These are phyloP conservation scores for Ischnura elegans DNA, from an alignment of 2,888 invertebrate species.

Conservation along the genomic window DNA sequence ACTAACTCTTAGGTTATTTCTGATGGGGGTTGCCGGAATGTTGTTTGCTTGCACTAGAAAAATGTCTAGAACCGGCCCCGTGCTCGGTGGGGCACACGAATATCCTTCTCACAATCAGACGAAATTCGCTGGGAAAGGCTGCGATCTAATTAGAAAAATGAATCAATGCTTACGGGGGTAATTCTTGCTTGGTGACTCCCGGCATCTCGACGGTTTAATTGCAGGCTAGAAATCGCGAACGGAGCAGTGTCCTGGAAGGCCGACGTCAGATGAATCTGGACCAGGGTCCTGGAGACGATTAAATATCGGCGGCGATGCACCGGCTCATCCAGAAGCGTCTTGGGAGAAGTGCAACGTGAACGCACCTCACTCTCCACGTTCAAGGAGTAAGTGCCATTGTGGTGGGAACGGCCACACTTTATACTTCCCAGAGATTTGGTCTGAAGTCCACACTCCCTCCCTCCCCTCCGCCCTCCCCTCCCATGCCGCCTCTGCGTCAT, in stretches of 20 bases:
- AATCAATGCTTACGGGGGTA: slow-evolving; percentile 4
- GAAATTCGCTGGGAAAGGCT: neutral
- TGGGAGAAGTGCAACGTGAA: neutral
- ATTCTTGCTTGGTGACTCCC: slow-evolving; percentile 50
- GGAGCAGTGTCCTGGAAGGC: slow-evolving; percentile 1
- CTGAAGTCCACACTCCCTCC: neutral
- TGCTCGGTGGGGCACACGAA: no score
- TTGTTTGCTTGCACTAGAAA: no score
- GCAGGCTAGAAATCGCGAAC: neutral
- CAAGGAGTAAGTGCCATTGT: neutral
- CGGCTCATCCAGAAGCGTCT: neutral
- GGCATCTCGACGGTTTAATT: slow-evolving; percentile 46
- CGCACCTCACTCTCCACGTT: neutral
- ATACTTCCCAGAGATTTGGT: slow-evolving; percentile 19
- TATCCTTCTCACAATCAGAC: neutral
- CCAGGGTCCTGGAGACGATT: neutral
- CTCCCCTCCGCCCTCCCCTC: neutral
- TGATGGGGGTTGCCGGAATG: no score
- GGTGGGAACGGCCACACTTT: neutral
- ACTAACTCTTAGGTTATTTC: no score
- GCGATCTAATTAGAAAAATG: no score
- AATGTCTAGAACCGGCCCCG: no score
- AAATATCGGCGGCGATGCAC: neutral
- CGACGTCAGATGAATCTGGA: neutral
- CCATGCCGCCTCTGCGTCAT: neutral